Base-by-base conservation (phyloP, 1,140 invertebrate genomes). In the Conus betulinus region DNA sequence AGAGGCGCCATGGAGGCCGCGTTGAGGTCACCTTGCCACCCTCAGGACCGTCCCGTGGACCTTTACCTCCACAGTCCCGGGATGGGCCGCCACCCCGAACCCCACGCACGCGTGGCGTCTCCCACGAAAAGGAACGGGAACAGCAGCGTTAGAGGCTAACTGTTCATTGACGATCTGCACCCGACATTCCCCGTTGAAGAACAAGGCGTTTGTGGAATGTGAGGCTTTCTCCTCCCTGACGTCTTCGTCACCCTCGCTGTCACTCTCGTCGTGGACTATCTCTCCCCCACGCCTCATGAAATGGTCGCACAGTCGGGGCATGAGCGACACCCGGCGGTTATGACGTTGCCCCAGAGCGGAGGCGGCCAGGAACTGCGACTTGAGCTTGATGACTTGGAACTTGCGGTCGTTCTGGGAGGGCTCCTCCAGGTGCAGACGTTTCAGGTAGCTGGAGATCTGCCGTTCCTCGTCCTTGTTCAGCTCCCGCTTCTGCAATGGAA, bases 401-500 rank as follows among this genome's bases (percentile, higher is more conserved):
- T 81, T 23, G 79, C 79, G 79, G 17, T 53, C 51, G 27, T 53
- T 17, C 79, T 53, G 10, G 79, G 17, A 39, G 27, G 79, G 13
- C 17, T 81, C 79, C 5, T 51, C 79, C 15, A 81, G 39, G 39
- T 81, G 79, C 51, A 53, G 13, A 23, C 79, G 79, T 25, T 81
- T 81, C 10, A 81, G 23, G 51, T 81, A 81, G 39, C 15, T 81
- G 79, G 79, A 81, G 51, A 81, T 81, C 79, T 81, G 79, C 10
- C 39, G 39, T 17, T 81, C 79, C 51, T 81, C 79, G 79, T 81
- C 79, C 20, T 81, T 81, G 79, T 81, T 81, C 13, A 53, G 6
- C 51, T 81, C 27, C 5, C 79, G 39, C 20, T 81, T 81, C 51
- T 81, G 79, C 79, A 81, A 71, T 8, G 57, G 15, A 15, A 60